These are phyloP conservation scores for Hemiprocne comata DNA, from an alignment of 2,113 vertebrate genomes.

Conservation along the genomic window DNA sequence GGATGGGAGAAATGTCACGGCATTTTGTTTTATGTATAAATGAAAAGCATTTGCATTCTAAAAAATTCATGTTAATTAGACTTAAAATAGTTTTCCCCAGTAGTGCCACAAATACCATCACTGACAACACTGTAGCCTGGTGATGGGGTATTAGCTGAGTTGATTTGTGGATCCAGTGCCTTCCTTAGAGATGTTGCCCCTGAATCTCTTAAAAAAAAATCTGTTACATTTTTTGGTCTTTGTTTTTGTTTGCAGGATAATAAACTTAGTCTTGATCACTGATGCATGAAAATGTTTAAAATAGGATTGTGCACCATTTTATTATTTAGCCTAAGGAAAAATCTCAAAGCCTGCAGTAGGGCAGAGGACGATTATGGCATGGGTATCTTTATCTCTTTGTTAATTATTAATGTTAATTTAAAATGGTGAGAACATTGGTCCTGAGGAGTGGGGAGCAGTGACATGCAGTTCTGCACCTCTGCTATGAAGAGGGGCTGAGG, in stretches of 20 bases:
- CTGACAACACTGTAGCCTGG: accelerated
- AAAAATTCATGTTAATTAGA: slow-evolving; percentile 75
- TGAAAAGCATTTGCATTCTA: slow-evolving; percentile 76
- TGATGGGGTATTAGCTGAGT: background rate
- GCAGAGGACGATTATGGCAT: background rate
- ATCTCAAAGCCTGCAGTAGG: background rate
- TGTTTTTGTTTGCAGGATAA: background rate
- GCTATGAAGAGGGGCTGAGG: too few species aligned
- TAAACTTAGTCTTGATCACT: background rate
- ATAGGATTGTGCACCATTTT: background rate
- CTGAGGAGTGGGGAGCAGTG: background rate
- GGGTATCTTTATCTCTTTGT: slow-evolving; percentile 34
- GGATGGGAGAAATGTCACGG: slow-evolving; percentile 75
- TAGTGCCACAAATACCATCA: slow-evolving; percentile 47
- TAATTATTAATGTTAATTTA: slow-evolving; percentile 64
- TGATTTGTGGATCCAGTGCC: background rate
- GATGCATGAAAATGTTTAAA: background rate
- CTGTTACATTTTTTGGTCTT: background rate
- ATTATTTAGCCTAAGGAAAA: background rate
- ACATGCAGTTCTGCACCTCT: background rate
- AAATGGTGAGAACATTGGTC: background rate
- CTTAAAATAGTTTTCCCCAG: slow-evolving; percentile 74
- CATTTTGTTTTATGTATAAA: slow-evolving; percentile 81
- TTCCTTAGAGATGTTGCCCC: background rate
- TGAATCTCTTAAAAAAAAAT: background rate